These are phyloP conservation scores for Scolopax bukidnonensis DNA, from an alignment of 2,797 vertebrate genomes.

Conservation along the genomic window DNA sequence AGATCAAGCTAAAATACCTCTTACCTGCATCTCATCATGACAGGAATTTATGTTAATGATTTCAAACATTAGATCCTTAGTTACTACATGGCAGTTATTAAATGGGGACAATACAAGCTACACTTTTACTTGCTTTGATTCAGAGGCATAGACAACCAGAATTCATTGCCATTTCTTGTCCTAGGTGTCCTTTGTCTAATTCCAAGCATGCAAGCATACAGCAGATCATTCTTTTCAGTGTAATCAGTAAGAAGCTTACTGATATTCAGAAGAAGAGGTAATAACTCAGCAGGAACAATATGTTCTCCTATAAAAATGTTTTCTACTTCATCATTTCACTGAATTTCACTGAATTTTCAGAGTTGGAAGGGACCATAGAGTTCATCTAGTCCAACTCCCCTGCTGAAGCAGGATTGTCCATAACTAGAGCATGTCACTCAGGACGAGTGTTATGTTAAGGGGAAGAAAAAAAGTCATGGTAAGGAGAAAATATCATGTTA, in stretches of 20 bases:
- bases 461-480: too few relatives aligned
- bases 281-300: neutral
- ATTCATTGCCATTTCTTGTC: neutral
- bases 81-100: neutral
- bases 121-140: neutral
- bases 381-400: too few relatives aligned
- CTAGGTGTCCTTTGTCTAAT: neutral
- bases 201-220: neutral
- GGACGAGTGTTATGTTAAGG: too few relatives aligned
- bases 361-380: too few relatives aligned
- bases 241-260: neutral
- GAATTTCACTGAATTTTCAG: too few relatives aligned
- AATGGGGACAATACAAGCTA: neutral
- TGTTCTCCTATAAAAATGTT: neutral
- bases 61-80: neutral
- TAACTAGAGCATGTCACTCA: too few relatives aligned
- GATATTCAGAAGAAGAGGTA: neutral
- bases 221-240: neutral
- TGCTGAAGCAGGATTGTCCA: too few relatives aligned
- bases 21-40: neutral
- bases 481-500: too few relatives aligned
- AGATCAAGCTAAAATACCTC: neutral
- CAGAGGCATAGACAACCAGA: neutral
- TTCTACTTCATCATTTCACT: neutral
- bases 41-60: neutral